Base-by-base conservation (phyloP, 2,888 invertebrate species). In the Horisme vitalbata region DNA sequence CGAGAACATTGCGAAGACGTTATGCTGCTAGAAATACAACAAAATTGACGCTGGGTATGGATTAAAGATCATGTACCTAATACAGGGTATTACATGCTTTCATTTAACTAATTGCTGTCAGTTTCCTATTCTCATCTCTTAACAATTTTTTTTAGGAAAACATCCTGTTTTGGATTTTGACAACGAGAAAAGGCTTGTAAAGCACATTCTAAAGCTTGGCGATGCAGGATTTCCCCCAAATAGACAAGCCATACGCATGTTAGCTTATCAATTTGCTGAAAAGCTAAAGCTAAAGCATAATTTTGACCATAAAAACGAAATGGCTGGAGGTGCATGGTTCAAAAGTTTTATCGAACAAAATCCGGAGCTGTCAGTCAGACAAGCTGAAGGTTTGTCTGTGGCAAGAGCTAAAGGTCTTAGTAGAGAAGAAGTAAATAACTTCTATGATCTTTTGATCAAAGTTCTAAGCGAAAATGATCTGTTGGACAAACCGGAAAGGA, bases 1-100 rank as follows among this genome's bases (percentile, higher is more conserved):
- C 59, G 1, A 53, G 59, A 41, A 59, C 60, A 47, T 56, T 61
- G 23, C 48, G 58, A 47, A 59, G 57, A 36, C 57, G 59, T 28
- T 62, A 57, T 45, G 58, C 50, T 59, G 31, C 46, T 51, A 52
- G 48, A 55, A 58, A 56, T 34, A 45, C 23, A 52, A 50, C 37
- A 21, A 45, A 56, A 44, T 13, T 49, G 41, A 60, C 56, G 27
- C n/a, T 23, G 23, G 23, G 23, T 23, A 23, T 8, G 23, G 2
- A 5, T n/a, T n/a, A 8, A n/a, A 23, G 23, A 27, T 27, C 23
- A 6, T 23, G 7, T 23, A 7, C n/a, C n/a, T n/a, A n/a, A 23
- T 23, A 23, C 23, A 23, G 7, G 23, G 8, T 23, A 23, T n/a
- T 23, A 8, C 23, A 23, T 5, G 5, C 18, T 18, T 18, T 18